phyloP scores from a whole-genome alignment of 2,888 invertebrate genomes.

The Esperia sulphurella region DNA sequence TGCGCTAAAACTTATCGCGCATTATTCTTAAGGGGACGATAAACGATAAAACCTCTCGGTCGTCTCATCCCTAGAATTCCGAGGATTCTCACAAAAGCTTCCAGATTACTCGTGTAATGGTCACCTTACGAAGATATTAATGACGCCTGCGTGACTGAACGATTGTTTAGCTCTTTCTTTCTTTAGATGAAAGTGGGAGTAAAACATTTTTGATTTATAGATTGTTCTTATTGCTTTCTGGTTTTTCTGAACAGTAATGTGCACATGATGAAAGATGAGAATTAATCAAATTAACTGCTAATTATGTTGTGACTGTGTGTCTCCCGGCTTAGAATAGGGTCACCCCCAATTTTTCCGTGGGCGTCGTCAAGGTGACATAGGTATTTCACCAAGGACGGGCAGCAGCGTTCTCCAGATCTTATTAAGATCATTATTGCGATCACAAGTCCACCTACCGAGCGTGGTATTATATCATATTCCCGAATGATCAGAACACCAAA shows the following conservation, averaged over 20 bases:
- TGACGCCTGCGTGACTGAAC: conserved; percentile 39
- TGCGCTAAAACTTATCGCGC: not conserved
- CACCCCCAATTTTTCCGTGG: too few relatives aligned
- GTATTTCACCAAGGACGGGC: too few relatives aligned
- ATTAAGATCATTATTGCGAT: too few relatives aligned
- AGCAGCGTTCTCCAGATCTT: too few relatives aligned
- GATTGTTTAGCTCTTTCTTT: not conserved
- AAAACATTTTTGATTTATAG: not conserved
- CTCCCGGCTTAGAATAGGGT: too few relatives aligned
- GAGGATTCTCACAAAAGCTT: conserved; percentile 2
- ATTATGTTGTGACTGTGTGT: too few relatives aligned
- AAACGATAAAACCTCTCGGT: conserved; percentile 31
- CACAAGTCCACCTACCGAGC: too few relatives aligned
- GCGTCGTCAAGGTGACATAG: too few relatives aligned
- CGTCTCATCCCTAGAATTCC: conserved; percentile 5
- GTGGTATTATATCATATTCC: too few relatives aligned
- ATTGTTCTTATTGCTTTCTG: not conserved
- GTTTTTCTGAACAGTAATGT: not conserved
- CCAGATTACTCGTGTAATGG: conserved; percentile 38
- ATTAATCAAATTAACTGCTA: too few relatives aligned
- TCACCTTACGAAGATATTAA: conserved; percentile 40
- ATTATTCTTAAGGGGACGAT: conserved; percentile 21
- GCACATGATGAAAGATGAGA: conserved; percentile 4
- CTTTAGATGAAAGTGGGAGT: not conserved
- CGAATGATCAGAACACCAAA: too few relatives aligned